A percentile compares a stretch with the other conserved stretches of the same genome.
phyloP scores from a whole-genome alignment of 2,888 invertebrate genomes.

The Danaus chrysippus region DNA sequence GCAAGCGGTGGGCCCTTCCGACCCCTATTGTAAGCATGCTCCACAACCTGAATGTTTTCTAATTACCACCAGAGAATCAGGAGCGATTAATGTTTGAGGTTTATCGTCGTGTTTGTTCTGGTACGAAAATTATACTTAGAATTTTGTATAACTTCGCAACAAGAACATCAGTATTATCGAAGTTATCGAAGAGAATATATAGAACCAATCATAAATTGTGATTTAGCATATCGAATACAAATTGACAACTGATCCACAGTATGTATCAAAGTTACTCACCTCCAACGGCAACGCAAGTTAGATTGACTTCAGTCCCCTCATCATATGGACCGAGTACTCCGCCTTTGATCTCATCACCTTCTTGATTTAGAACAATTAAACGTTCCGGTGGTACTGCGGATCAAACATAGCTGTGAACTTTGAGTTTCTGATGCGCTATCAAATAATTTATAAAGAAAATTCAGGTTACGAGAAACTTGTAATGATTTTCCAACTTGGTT shows the following conservation, averaged over 20 bases:
- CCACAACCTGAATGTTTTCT: conserved; percentile 3
- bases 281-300: conserved; percentile 87
- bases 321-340: conserved; percentile 87
- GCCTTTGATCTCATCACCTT: conserved; percentile 82
- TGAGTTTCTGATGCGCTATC: background rate
- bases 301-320: conserved; percentile 86
- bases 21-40: conserved; percentile 4
- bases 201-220: background rate
- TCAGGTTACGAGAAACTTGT: background rate
- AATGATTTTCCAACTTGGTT: background rate
- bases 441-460: background rate
- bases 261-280: conserved; percentile 62
- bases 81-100: conserved; percentile 3
- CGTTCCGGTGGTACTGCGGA: conserved; percentile 86
- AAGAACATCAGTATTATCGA: background rate
- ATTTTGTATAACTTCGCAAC: conserved; percentile 19
- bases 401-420: conserved; percentile 22
- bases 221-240: background rate
- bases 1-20: background rate
- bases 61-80: background rate
- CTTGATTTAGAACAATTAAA: conserved; percentile 85
- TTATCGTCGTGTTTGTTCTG: conserved; percentile 12
- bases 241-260: background rate
- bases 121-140: background rate
- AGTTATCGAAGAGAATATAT: background rate